Conservation (phyloP, 2,113 vertebrate genomes). For the Phylloscopus whistleri region DNA sequence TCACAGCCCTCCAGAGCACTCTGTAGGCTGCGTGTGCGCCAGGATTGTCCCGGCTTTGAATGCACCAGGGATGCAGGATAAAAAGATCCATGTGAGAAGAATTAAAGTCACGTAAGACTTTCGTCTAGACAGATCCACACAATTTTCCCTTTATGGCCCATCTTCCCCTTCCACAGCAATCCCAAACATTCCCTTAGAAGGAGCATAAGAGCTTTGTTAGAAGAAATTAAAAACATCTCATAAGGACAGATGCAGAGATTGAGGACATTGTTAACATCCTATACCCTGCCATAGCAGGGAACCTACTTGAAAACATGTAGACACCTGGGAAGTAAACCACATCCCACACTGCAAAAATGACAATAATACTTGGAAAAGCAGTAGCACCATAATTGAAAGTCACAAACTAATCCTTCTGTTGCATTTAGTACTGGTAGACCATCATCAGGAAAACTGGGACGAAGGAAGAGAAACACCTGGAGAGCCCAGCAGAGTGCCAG, state of each 20-base stretch:
- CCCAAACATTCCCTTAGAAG: neutral
- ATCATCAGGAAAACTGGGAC: neutral
- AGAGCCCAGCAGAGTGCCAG: neutral
- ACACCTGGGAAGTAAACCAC: neutral
- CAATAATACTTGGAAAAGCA: neutral
- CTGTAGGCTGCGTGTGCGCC: neutral
- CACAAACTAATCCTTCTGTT: neutral
- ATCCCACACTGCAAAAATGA: neutral
- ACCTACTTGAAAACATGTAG: neutral
- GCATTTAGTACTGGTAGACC: neutral
- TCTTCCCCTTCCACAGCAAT: neutral
- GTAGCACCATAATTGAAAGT: neutral
- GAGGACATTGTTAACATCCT: neutral
- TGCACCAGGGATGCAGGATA: neutral
- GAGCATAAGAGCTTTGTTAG: neutral
- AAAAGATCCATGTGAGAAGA: neutral
- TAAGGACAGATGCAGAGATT: neutral
- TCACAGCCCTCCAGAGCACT: neutral
- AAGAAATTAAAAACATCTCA: neutral
- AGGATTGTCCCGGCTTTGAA: neutral
- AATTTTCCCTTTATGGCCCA: neutral
- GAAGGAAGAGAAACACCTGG: neutral
- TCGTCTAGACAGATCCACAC: neutral
- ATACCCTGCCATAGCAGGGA: neutral
- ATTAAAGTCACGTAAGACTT: neutral